Base-by-base conservation (phyloP, 92 coral and sea anemone species). In the Palythoa heliodiscus region DNA sequence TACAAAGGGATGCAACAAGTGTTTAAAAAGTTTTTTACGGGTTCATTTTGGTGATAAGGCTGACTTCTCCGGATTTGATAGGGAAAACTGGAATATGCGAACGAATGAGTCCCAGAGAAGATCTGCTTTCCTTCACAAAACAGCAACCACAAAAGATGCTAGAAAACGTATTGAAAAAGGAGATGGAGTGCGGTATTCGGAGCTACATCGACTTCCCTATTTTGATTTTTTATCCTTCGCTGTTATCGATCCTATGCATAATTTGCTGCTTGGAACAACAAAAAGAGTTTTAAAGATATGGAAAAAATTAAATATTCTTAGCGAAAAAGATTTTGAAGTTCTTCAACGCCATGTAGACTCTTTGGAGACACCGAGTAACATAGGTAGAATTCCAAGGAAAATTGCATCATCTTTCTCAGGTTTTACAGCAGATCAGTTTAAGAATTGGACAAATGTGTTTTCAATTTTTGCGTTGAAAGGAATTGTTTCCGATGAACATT, bases 1-100 rank as follows among this genome's bases (percentile, higher is more conserved):
- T 14, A 52, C 12, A 55, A 84, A 35, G 39, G 89, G 92, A 3
- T 89, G 92, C 37, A 89, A 89, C 86, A 85, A 79, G 63, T 89
- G 89, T 55, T 3, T 29, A 1, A 89, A 89, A 29, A 68, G n/a
- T 7, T 89, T 89, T 53, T 79, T 90, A 37, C 37, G 92, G 63
- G 17, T 53, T n/a, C 7, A 68, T 43, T 89, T 86, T 81, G 90
- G 87, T 20, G 77, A 72, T n/a, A 89, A 89, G 48, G 20, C 75
- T 37, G 75, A 70, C 75, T 47, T 25, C 1, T 64, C 68, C 78
- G 3, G 61, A 16, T 16, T 55, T 12, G 61, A 55, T 2, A 11
- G 14, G 40, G 82, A 69, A 8, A 74, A 54, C 24, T 90, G 87
- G 90, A 39, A 3, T 4, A 22, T 63, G n/a, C 61, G 87, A 15